A percentile compares a stretch with the other conserved stretches of the same genome.
Evolutionary conservation across 2,797 vertebrate genomes (phyloP).

Genomic region (Spheniscus humboldti): DNA sequence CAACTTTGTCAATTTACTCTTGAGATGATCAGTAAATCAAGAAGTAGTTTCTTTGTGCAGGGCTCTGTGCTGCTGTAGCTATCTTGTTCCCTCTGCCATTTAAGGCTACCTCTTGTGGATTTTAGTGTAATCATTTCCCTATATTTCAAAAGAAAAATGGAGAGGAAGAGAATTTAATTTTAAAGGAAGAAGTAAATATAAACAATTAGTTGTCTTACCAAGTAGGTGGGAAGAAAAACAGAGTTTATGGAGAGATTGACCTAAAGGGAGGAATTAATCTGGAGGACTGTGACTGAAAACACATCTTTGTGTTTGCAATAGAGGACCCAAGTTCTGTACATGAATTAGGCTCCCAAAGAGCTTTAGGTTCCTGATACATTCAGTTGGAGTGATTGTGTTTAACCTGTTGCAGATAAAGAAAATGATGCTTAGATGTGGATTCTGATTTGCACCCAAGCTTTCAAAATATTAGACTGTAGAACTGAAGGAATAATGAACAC

Average conservation of each 20-base stretch:
- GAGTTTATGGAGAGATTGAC: neutral
- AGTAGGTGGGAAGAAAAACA: neutral
- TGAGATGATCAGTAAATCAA: neutral
- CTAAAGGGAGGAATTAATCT: neutral
- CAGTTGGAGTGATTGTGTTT: neutral
- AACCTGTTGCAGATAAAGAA: neutral
- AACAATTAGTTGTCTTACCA: neutral
- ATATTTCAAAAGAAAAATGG: neutral
- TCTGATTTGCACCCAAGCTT: neutral
- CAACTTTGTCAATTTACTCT: neutral
- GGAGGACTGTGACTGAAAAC: neutral
- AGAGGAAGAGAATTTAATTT: neutral
- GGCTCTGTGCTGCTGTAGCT: neutral
- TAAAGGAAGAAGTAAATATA: neutral
- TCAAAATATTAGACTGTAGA: neutral
- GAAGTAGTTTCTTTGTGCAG: neutral
- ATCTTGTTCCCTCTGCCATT: neutral
- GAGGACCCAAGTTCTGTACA: neutral
- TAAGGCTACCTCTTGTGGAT: neutral
- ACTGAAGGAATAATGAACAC: neutral
- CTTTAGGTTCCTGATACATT: neutral
- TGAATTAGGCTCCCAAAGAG: neutral
- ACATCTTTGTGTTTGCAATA: neutral
- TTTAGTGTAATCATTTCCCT: neutral
- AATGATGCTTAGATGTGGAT: neutral